Conservation (phyloP, 2,888 invertebrate species). For the Sinodicranocentrus sp. region DNA sequence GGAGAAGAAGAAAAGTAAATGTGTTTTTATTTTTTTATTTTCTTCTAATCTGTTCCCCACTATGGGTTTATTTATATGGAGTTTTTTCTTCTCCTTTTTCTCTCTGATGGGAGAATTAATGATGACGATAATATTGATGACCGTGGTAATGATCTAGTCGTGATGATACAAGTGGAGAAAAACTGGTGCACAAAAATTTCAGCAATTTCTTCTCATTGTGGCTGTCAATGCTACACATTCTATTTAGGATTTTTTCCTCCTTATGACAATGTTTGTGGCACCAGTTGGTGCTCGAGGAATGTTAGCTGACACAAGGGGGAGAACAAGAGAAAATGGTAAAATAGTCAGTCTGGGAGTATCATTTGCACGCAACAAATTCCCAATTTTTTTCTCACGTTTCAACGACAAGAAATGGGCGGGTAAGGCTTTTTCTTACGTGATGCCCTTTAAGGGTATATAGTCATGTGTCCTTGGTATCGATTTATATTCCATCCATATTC, state of each 20-base stretch:
- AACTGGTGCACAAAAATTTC: neutral
- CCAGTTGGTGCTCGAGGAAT: neutral
- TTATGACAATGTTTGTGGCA: no score
- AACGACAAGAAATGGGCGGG: conserved; percentile 50
- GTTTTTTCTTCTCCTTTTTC: no score
- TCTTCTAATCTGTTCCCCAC: no score
- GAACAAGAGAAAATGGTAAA: no score
- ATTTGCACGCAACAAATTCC: neutral
- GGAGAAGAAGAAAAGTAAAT: no score
- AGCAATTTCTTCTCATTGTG: neutral
- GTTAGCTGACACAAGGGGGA: neutral
- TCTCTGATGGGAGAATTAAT: no score
- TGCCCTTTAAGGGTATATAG: conserved; percentile 36
- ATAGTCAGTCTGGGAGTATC: no score
- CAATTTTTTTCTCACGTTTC: neutral
- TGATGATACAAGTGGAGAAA: neutral
- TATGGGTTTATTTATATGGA: no score
- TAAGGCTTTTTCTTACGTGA: conserved; percentile 45
- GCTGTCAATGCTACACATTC: no score
- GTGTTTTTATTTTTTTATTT: no score
- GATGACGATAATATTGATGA: conserved; percentile 50
- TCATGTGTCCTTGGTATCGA: conserved; percentile 16
- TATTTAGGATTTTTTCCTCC: no score
- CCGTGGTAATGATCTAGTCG: conserved; percentile 30
- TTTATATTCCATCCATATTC: neutral